Evolutionary conservation across 2,113 vertebrate genomes (phyloP), one percentile per base, ranked within the genome.

Genomic region (Leiothrix lutea): DNA sequence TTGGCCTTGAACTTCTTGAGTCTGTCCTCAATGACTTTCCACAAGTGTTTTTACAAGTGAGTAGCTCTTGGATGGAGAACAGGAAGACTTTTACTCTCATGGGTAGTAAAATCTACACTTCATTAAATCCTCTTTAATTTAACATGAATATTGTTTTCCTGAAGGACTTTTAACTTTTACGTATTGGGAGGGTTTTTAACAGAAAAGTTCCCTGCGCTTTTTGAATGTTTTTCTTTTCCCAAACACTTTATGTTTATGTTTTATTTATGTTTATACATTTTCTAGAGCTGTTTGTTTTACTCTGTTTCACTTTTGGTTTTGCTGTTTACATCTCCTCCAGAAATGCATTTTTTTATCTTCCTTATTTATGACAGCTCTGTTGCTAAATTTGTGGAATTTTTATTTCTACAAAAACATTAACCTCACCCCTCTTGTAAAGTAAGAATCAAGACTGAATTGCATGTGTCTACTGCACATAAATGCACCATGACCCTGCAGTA

Each of bases 21-120:
- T 99, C 99, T 2, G 99, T 99, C 81, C 98, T 99, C 54, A 99
- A 99, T 96, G 99, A 99, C 97, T 99, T 99, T 70, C 99, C 99
- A 5, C 98, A 98, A 62, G 99, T 99, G 25, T 99, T 99, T 98
- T 98, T 99, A 82, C 98, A 99, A 84, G 99, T 99, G 95, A 98
- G 95, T 85, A 72, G 44, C 42, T 95, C 40, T 88, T 57, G 20
- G 9, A 56, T 14, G 5, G 23, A 66, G 84, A 79, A 73, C 8
- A 72, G 19, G 38, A 94, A 20, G 11, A 29, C 22, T 67, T 86
- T 26, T 56, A 6, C 74, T 92, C 38, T 26, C 7, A 13, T 13
- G 20, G 15, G 18, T 70, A 47, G 38, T 50, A 44, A 88, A 80
- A 71, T 42, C 35, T 80, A 33, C 13, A 23, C 31, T 57, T 92